Conservation (phyloP, 2,113 vertebrate species). For the Tragelaphus buxtoni region DNA sequence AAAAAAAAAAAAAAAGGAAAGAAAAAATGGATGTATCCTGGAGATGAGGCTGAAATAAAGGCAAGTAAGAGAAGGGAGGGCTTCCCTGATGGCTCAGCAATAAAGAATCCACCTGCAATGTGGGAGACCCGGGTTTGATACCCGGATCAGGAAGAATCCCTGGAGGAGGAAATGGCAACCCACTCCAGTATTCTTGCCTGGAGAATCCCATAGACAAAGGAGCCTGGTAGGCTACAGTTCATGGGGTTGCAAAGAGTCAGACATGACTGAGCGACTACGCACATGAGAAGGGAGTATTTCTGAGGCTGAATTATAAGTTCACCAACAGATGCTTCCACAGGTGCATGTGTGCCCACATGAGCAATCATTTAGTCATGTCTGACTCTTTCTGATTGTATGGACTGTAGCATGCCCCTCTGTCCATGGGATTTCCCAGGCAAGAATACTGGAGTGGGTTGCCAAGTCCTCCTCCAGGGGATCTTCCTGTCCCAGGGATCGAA, state of each 20-base stretch:
- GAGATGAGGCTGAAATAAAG: neutral
- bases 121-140: neutral
- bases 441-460: neutral
- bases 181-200: neutral
- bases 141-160: neutral
- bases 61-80: neutral
- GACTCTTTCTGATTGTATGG: neutral
- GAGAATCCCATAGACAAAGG: neutral
- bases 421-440: neutral
- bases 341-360: neutral
- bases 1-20: slow-evolving; percentile 31
- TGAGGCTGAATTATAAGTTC: neutral
- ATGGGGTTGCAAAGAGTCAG: neutral
- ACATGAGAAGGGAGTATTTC: neutral
- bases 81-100: neutral
- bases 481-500: neutral
- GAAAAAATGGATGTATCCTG: slow-evolving; percentile 4
- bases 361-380: neutral
- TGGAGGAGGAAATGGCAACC: neutral
- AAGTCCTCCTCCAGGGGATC: neutral
- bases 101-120: neutral
- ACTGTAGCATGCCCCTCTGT: neutral
- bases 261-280: neutral
- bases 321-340: slow-evolving; percentile 26
- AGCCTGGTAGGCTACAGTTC: neutral